Conservation (phyloP, 1,140 invertebrate species). For the Thalassaphorura encarpata region DNA sequence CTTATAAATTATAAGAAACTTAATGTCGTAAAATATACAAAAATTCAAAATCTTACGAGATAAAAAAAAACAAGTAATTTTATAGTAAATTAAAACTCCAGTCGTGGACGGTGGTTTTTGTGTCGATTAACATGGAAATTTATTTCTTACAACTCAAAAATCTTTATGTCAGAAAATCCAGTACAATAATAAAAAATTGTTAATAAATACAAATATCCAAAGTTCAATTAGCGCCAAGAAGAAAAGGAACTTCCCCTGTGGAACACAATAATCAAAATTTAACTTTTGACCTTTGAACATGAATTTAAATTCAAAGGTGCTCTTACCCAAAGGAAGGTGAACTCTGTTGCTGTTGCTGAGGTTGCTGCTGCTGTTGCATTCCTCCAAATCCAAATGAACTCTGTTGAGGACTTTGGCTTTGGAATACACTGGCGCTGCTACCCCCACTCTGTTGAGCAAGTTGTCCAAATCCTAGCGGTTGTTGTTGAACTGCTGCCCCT, state of each 20-base stretch:
- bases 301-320: neutral
- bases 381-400: neutral
- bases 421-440: neutral
- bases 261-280: neutral
- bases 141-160: neutral
- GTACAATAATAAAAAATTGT: too few species aligned
- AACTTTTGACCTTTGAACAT: neutral
- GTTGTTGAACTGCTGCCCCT: neutral
- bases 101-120: too few species aligned
- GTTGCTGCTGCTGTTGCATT: neutral
- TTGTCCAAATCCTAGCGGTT: constrained; percentile 3
- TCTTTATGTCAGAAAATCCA: too few species aligned
- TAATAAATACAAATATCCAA: neutral
- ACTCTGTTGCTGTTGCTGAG: neutral
- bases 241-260: constrained; percentile 7
- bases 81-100: neutral
- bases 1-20: too few species aligned
- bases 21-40: too few species aligned
- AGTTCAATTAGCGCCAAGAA: constrained; percentile 5
- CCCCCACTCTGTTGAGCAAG: neutral
- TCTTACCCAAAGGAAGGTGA: constrained; percentile 10
- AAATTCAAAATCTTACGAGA: too few species aligned
- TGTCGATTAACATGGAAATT: neutral
- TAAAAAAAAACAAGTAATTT: neutral
- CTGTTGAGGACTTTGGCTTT: neutral